Evolutionary conservation across 2,888 invertebrate genomes (phyloP).

Genomic region (Anaspis maculata): DNA sequence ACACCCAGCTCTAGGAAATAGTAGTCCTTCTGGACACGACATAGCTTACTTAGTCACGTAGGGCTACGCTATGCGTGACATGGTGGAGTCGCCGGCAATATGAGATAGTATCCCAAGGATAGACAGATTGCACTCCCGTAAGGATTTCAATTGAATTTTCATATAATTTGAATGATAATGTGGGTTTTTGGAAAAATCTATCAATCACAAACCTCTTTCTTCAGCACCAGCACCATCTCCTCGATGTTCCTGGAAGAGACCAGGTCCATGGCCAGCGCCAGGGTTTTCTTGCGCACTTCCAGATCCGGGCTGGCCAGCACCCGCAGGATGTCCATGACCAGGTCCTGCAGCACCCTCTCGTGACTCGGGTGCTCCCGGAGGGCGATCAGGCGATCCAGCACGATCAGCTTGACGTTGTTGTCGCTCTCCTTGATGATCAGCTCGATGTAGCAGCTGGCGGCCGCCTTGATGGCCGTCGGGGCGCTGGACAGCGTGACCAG

Average conservation of each 20-base stretch:
- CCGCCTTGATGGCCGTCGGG: constrained; percentile 82
- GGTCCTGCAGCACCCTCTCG: constrained; percentile 78
- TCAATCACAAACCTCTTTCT: no score
- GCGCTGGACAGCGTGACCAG: constrained; percentile 95
- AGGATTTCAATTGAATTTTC: no score
- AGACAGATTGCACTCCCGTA: no score
- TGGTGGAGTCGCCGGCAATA: no score
- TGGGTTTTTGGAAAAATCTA: no score
- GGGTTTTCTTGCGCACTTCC: constrained; percentile 55
- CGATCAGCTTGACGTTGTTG: constrained; percentile 98
- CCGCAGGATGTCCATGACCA: constrained; percentile 96
- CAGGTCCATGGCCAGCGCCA: constrained; percentile 68
- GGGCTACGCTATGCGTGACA: no score
- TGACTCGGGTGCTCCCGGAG: constrained; percentile 76
- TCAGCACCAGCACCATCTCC: constrained; percentile 87
- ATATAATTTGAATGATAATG: no score
- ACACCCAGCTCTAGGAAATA: no score
- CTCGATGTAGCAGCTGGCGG: constrained; percentile 97
- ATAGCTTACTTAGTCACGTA: no score
- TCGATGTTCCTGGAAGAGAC: constrained; percentile 88
- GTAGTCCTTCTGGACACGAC: no score
- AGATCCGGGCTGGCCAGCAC: constrained; percentile 89
- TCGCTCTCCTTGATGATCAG: constrained; percentile 99
- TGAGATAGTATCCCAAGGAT: no score
- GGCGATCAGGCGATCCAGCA: constrained; percentile 84